Evolutionary conservation across 2,113 vertebrate species (phyloP), one percentile per base, ranked within the genome.

Genomic region (Bujurquina vittata): DNA sequence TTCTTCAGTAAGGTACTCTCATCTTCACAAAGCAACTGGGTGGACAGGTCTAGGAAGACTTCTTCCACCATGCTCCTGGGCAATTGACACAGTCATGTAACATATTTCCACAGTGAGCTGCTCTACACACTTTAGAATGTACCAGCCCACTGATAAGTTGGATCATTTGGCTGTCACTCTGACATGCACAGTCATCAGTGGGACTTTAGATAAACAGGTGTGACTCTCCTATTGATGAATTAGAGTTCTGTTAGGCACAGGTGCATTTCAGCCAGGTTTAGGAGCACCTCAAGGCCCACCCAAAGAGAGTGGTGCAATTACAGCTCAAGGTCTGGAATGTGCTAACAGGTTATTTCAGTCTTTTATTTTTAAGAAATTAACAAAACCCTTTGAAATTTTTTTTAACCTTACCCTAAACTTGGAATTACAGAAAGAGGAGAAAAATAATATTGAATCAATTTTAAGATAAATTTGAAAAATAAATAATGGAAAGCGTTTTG

Each of bases 81-180:
- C 63, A 69, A 15, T 69, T 26, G 23, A 69, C 63, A 69, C 29
- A 49, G 9, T 49, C 40, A 49, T 18, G 63, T 49, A 40, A 69
- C 46, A 69, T 29, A 49, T 69, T 49, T 69, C 63, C 49, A 49
- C 31, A 43, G 23, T 29, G 52, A 72, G 52, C 52, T 52, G 67
- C 23, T 72, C 67, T 72, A 52, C 46, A 31, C 46, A 52, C 67
- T 72, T 72, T 72, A 72, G 46, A 52, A 72, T 72, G 67, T 31
- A 54, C 29, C 46, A 72, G 17, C 67, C 65, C 26, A 54, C n/a
- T 54, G 67, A 72, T 54, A 52, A 72, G 31, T 72, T 52, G 67
- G 65, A 69, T 69, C 65, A 69, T 43, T 29, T 69, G 43, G 65
- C 43, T 52, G 23, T 69, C 43, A 52, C 43, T 69, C 15, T 20